Conservation (phyloP, 1,140 invertebrate genomes). For the Solen grandis region DNA sequence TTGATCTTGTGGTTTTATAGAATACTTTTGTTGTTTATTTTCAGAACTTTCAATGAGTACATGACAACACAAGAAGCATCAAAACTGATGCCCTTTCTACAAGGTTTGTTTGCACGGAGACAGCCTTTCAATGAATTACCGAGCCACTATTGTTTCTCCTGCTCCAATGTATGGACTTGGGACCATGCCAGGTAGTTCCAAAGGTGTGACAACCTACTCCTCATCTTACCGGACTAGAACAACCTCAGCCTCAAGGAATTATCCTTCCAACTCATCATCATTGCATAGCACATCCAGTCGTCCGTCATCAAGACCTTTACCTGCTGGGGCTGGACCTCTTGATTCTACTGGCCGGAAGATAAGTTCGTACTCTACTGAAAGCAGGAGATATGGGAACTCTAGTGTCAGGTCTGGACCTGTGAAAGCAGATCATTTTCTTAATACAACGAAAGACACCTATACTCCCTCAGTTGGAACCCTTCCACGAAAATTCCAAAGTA, state of each 20-base stretch:
- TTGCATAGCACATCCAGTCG: background rate
- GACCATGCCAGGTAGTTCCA: slow-evolving; percentile 42
- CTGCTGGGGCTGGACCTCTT: slow-evolving; percentile 71
- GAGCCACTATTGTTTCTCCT: slow-evolving; percentile 10
- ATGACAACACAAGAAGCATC: background rate
- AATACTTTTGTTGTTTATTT: background rate
- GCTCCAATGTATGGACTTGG: slow-evolving; percentile 26
- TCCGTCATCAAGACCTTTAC: slow-evolving; percentile 59
- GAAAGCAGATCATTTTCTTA: slow-evolving; percentile 66
- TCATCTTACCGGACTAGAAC: background rate
- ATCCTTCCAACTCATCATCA: background rate
- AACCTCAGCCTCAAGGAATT: slow-evolving; percentile 15
- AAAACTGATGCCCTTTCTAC: background rate
- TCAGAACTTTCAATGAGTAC: background rate
- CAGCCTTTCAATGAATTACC: slow-evolving; percentile 37
- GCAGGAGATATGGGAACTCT: slow-evolving; percentile 32
- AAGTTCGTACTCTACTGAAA: slow-evolving; percentile 38
- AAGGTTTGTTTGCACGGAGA: background rate
- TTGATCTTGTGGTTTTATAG: background rate
- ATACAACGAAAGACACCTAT: slow-evolving; percentile 39
- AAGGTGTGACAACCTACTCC: slow-evolving; percentile 4
- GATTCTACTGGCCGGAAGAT: slow-evolving; percentile 65
- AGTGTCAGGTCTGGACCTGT: slow-evolving; percentile 59
- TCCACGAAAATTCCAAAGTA: slow-evolving; percentile 13
- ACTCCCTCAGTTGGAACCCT: slow-evolving; percentile 31